Evolutionary conservation across 2,888 invertebrate species (phyloP).

Genomic region (Cremastinae sp.): DNA sequence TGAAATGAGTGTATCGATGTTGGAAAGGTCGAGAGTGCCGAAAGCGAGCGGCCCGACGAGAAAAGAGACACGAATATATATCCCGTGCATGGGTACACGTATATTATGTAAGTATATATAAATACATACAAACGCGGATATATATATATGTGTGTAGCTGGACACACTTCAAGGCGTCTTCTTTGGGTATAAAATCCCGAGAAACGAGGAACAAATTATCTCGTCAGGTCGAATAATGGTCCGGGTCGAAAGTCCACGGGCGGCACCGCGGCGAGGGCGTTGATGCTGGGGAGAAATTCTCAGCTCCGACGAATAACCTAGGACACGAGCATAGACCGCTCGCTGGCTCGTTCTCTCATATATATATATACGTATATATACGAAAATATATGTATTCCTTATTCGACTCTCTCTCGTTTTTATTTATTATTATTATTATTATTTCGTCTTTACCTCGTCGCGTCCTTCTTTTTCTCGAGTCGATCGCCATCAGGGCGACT

Average conservation of each 20-base stretch:
- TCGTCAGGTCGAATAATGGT: conserved; percentile 74
- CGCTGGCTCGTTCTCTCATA: conserved; percentile 7
- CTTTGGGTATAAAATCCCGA: conserved; percentile 73
- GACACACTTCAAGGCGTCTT: conserved; percentile 39
- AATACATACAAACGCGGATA: conserved; percentile 2
- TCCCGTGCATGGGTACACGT: conserved; percentile 18
- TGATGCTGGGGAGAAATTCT: conserved; percentile 61
- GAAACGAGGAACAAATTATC: conserved; percentile 80
- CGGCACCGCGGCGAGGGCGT: conserved; percentile 64
- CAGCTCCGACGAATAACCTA: conserved; percentile 44
- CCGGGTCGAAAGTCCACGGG: conserved; percentile 68
- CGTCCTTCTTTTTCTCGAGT: conserved; percentile 42
- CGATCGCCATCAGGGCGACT: no score
- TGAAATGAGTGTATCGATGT: conserved; percentile 46
- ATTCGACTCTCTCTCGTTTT: conserved; percentile 56
- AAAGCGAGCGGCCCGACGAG: conserved; percentile 10
- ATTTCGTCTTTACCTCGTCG: conserved; percentile 53
- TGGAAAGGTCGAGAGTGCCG: conserved; percentile 42
- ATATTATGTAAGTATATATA: not conserved
- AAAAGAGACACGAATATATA: conserved; percentile 41
- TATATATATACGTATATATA: not conserved
- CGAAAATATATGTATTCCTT: conserved; percentile 31
- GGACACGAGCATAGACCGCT: conserved; percentile 41
- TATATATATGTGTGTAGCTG: not conserved
- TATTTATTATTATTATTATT: conserved; percentile 30